phyloP scores from a whole-genome alignment of 2,888 invertebrate species.

The Gastracanthus pulcherrimus region DNA sequence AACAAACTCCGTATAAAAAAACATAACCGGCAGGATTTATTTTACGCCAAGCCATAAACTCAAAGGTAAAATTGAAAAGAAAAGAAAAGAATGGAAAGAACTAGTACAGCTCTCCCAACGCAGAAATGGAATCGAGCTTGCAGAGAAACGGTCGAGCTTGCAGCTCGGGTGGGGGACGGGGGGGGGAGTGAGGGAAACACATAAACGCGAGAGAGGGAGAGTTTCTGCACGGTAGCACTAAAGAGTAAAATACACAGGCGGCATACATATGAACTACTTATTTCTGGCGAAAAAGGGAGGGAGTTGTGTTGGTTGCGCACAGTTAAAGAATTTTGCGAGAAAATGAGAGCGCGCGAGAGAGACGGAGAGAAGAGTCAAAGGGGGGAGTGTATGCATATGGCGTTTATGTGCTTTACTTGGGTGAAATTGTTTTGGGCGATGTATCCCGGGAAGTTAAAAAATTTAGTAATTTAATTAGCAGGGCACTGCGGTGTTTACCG shows the following conservation, averaged over 20 bases:
- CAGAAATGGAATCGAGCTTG: conserved; percentile 48
- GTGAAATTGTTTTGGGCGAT: neutral
- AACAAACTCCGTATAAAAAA: conserved; percentile 26
- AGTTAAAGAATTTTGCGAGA: conserved; percentile 30
- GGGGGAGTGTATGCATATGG: neutral
- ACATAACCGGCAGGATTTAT: conserved; percentile 14
- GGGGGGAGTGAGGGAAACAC: conserved; percentile 19
- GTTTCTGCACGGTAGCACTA: neutral
- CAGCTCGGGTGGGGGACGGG: conserved; percentile 1
- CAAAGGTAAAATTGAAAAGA: conserved; percentile 29
- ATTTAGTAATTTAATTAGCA: neutral
- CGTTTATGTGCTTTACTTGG: neutral
- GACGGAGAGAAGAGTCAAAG: neutral
- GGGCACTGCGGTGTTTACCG: too few relatives aligned
- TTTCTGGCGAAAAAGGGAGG: neutral
- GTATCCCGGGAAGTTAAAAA: neutral
- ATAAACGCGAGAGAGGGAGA: conserved; percentile 42
- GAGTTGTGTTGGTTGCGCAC: conserved; percentile 9
- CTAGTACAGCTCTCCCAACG: too few relatives aligned
- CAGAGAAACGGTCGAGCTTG: conserved; percentile 4
- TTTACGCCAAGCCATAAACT: conserved; percentile 19
- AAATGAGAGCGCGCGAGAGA: neutral
- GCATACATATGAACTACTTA: conserved; percentile 56
- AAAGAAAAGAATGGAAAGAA: conserved; percentile 13
- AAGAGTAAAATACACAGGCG: conserved; percentile 49